Evolutionary conservation across 2,113 vertebrate genomes (phyloP).

Genomic region (Illadopsis cleaveri): DNA sequence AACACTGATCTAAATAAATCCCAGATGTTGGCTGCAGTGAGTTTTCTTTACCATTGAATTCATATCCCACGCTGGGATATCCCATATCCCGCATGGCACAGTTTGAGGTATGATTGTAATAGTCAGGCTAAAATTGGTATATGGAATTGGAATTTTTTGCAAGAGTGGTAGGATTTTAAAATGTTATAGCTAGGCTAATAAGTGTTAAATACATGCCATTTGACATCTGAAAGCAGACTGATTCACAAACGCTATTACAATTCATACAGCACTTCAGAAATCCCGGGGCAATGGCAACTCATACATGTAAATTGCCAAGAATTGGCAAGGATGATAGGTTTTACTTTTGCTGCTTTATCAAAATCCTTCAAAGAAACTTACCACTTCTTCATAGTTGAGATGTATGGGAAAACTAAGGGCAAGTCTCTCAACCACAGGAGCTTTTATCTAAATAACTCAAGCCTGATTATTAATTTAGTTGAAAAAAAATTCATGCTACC

Average conservation of each 20-base stretch:
- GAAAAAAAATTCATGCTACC: background rate
- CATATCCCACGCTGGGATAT: fast-evolving
- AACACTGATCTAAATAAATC: fast-evolving
- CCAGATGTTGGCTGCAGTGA: background rate
- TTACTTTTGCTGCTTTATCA: background rate
- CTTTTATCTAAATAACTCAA: background rate
- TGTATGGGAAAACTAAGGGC: background rate
- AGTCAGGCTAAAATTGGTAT: background rate
- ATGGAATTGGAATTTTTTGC: background rate
- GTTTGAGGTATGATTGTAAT: background rate
- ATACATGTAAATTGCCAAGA: background rate
- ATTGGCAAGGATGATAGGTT: background rate
- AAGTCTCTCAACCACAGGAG: background rate
- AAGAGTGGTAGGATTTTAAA: background rate
- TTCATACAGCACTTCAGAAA: background rate
- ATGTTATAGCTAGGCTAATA: background rate
- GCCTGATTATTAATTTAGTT: background rate
- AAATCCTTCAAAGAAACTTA: background rate
- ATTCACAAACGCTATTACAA: background rate
- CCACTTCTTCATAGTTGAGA: background rate
- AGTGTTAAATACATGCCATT: background rate
- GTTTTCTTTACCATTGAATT: background rate
- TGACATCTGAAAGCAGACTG: background rate
- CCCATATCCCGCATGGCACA: fast-evolving
- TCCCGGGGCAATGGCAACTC: background rate